Conservation (phyloP, 1,140 invertebrate genomes). For the Panonychus citri region DNA sequence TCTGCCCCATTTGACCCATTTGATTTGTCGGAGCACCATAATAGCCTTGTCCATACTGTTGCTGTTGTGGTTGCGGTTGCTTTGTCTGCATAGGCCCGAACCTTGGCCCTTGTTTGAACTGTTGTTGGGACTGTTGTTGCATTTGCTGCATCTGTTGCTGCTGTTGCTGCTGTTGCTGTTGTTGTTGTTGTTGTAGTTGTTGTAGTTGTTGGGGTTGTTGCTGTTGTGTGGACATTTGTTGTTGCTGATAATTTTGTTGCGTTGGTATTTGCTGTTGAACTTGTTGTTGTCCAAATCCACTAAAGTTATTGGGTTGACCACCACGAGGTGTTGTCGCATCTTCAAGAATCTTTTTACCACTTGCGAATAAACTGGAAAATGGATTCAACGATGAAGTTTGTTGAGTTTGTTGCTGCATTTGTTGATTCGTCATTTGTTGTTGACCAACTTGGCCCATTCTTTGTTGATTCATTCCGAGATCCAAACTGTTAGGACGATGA, state of each 20-base stretch:
- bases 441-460: not conserved
- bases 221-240: not conserved
- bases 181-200: conserved; percentile 1
- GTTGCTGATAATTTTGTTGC: not conserved
- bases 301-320: not conserved
- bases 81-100: conserved; percentile 2
- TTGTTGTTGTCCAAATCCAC: not conserved
- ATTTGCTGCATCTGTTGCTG: not conserved
- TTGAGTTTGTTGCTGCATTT: not conserved
- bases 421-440: not conserved
- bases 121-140: not conserved
- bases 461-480: not conserved
- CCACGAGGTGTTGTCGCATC: conserved; percentile 9
- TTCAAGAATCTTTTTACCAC: conserved; percentile 10
- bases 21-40: not conserved
- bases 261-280: conserved; percentile 3
- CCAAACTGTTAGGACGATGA: conserved; percentile 7
- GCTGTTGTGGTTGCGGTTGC: conserved; percentile 5
- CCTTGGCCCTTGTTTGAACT: not conserved
- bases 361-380: conserved; percentile 7
- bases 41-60: not conserved
- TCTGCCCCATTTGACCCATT: conserved; percentile 9
- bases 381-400: conserved; percentile 3
- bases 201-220: not conserved
- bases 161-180: conserved; percentile 5